Percentiles rank a stretch among this genome's conserved stretches.
These are phyloP conservation scores for Podarcis cretensis DNA, from an alignment of 2,113 vertebrate species.

Conservation along the genomic window DNA sequence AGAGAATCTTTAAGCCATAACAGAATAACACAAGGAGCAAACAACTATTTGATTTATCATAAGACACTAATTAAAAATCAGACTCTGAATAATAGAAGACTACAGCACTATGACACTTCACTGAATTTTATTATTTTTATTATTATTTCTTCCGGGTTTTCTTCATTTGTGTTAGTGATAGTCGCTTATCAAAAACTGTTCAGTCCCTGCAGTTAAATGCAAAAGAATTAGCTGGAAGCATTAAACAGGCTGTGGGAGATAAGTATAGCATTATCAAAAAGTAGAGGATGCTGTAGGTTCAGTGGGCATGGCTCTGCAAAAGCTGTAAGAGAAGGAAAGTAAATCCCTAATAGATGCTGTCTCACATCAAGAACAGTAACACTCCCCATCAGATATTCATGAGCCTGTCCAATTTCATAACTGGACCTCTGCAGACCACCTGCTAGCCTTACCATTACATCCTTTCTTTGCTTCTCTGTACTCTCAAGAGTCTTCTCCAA, in stretches of 20 bases:
- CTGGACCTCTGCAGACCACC: neutral
- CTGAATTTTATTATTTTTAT: neutral
- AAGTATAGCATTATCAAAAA: neutral
- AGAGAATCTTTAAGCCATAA: neutral
- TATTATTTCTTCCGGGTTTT: neutral
- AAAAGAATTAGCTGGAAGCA: neutral
- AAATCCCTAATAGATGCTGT: neutral
- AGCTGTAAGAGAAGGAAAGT: neutral
- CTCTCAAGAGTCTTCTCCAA: conserved; percentile 56
- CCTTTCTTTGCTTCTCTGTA: conserved; percentile 61
- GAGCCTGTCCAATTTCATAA: neutral
- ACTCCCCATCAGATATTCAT: neutral
- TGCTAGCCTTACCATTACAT: conserved; percentile 67
- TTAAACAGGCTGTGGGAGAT: neutral
- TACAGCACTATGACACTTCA: neutral
- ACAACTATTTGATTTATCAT: neutral
- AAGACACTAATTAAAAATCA: neutral
- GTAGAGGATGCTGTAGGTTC: neutral
- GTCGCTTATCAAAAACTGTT: neutral
- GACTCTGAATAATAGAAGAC: neutral
- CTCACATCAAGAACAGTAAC: neutral
- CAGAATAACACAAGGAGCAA: neutral
- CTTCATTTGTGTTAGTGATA: neutral
- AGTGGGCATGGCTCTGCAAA: neutral
- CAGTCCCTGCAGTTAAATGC: neutral